Evolutionary conservation across 2,797 vertebrate genomes (phyloP), one percentile per base, ranked within the genome.

Genomic region (Ceyx erithaca): DNA sequence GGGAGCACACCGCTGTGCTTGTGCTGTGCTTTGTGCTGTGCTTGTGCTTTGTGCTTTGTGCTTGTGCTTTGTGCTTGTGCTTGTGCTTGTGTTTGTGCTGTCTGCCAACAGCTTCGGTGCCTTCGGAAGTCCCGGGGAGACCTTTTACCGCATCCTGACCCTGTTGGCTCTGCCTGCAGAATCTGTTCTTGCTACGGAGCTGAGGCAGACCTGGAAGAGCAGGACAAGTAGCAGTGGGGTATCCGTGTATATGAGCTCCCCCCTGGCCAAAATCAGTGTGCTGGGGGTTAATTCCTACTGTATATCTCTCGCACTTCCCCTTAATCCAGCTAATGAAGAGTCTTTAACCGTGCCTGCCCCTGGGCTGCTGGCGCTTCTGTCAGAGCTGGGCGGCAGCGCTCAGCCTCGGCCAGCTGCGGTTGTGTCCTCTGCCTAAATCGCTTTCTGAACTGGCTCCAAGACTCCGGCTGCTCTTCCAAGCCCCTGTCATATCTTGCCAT

Each of bases 401-500:
- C 2, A 1, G 58, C 63, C 82, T n/a, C 75, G 4, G 82, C 76
- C 94, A 68, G 90, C 89, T 92, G 92, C 4, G 28, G 57, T 31
- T 28, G 4, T 26, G 54, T 80, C 84, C 66, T 64, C 80, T 40
- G 77, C 80, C 83, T 14, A 54, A 80, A 92, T 43, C 17, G 0
- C 18, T 49, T 69, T 63, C 78, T 82, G 88, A 94, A 35, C 33
- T 3, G 20, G 26, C 78, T 95, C 93, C 78, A 90, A 28, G 40
- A 76, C 78, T 82, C 80, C 6, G 6, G 89, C 88, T 88, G 87
- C 63, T 37, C 52, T 51, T 73, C 49, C 69, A 13, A 82, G 41
- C 63, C 71, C 9, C 51, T 41, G 8, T 22, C 41, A 64, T 35
- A 30, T 16, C 62, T 76, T 45, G 64, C 58, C 22, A 9, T 52